Percentiles rank a stretch among this genome's conserved stretches.
Conservation (phyloP, 2,797 vertebrate genomes). For the Alfaro cultratus region DNA sequence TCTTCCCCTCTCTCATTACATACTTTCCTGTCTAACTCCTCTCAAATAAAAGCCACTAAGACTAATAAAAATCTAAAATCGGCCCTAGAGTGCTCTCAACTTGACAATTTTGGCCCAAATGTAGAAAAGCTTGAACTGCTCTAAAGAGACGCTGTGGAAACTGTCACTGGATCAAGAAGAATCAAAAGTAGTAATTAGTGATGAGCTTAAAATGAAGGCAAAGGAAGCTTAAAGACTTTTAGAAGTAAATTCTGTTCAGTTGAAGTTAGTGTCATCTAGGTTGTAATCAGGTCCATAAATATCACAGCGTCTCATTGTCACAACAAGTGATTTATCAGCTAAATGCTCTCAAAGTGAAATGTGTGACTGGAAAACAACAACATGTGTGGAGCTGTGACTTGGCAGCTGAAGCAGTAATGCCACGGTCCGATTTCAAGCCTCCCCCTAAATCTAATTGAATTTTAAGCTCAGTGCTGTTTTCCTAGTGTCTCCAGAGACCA, state of each 20-base stretch:
- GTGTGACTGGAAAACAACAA: constrained; percentile 30
- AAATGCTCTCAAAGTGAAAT: constrained; percentile 37
- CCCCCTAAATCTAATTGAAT: constrained; percentile 61
- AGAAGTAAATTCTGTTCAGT: neutral
- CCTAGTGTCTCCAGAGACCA: constrained; percentile 34
- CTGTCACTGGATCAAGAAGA: neutral
- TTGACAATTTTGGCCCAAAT: no score
- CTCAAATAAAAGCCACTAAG: no score
- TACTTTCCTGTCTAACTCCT: no score
- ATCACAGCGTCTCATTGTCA: neutral
- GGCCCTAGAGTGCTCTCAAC: no score
- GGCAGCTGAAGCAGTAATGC: constrained; percentile 43
- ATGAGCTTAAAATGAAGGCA: neutral
- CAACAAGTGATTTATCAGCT: constrained; percentile 20
- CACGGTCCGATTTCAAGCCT: constrained; percentile 47
- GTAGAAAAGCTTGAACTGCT: no score
- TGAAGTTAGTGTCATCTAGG: neutral
- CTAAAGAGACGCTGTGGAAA: neutral
- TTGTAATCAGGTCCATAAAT: neutral
- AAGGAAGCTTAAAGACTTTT: neutral
- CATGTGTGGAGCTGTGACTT: constrained; percentile 26
- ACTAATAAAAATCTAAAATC: no score
- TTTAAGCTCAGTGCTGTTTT: constrained; percentile 51
- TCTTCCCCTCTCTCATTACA: no score
- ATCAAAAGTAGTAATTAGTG: neutral